Percentiles rank a stretch among this genome's conserved stretches.
phyloP scores from a whole-genome alignment of 2,888 invertebrate genomes.

The Agonopterix alstromeriana region DNA sequence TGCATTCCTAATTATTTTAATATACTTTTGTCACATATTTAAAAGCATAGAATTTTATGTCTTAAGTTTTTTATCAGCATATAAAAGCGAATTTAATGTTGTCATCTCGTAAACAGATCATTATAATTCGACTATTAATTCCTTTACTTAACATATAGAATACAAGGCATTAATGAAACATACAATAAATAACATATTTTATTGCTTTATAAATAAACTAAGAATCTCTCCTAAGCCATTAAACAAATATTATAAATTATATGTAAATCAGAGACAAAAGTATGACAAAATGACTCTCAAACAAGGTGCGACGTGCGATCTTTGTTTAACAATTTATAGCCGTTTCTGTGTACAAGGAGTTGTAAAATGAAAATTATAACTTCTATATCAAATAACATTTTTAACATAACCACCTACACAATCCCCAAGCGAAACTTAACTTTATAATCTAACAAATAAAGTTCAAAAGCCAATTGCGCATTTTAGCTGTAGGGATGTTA shows the following conservation, averaged over 20 bases:
- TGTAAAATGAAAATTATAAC: constrained; percentile 71
- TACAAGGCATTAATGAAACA: constrained; percentile 7
- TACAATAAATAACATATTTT: constrained; percentile 31
- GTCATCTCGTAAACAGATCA: constrained; percentile 8
- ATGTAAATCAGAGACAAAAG: constrained; percentile 34
- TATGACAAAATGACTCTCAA: constrained; percentile 58
- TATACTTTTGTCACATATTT: too few species aligned
- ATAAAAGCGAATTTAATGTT: constrained; percentile 2
- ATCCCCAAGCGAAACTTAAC: constrained; percentile 15
- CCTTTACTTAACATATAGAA: constrained; percentile 37
- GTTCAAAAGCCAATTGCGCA: fast-evolving
- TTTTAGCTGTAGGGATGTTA: constrained; percentile 33
- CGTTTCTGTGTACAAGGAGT: constrained; percentile 56
- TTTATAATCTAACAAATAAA: constrained; percentile 9
- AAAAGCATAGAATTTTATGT: too few species aligned
- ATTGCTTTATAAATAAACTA: constrained; percentile 33
- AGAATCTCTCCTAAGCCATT: constrained; percentile 19
- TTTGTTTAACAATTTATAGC: constrained; percentile 67
- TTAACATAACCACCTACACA: constrained; percentile 17
- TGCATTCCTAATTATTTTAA: too few species aligned
- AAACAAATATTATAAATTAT: constrained; percentile 31
- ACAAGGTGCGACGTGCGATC: constrained; percentile 64
- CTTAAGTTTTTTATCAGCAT: too few species aligned
- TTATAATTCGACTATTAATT: constrained; percentile 18
- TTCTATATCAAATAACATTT: constrained; percentile 18